Conservation (phyloP, 2,797 vertebrate species). For the Carduelis carduelis region DNA sequence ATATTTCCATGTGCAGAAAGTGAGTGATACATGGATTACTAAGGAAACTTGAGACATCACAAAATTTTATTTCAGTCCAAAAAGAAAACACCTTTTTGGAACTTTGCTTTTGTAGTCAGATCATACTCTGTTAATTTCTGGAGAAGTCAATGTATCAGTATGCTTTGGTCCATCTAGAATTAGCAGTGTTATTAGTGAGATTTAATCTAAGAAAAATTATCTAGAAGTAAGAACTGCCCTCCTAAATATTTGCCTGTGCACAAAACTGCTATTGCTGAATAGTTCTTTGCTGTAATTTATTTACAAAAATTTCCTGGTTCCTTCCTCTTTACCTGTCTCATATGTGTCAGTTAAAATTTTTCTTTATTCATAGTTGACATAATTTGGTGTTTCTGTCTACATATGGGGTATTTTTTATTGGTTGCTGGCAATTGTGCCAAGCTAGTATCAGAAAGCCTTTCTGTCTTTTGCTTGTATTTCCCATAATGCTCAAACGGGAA, state of each 20-base stretch:
- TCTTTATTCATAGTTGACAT: background rate
- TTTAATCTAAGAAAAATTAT: background rate
- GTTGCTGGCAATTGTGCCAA: background rate
- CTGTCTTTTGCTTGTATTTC: background rate
- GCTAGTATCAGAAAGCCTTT: background rate
- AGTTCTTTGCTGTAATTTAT: background rate
- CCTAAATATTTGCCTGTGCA: background rate
- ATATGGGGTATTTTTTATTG: fast-evolving
- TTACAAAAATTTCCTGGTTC: background rate
- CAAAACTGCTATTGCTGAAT: background rate
- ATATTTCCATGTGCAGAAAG: background rate
- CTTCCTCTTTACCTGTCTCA: background rate
- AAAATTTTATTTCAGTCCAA: background rate
- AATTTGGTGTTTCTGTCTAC: background rate
- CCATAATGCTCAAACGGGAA: background rate
- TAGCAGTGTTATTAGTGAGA: background rate
- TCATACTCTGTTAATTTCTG: background rate
- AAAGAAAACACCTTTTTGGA: background rate
- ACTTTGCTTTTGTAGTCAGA: background rate
- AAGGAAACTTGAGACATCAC: background rate
- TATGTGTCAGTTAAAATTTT: background rate
- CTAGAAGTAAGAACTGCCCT: background rate
- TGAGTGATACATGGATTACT: background rate
- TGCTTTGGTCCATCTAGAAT: background rate
- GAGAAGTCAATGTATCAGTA: background rate